phyloP scores from a whole-genome alignment of 2,888 invertebrate genomes.

The Empis stercorea region DNA sequence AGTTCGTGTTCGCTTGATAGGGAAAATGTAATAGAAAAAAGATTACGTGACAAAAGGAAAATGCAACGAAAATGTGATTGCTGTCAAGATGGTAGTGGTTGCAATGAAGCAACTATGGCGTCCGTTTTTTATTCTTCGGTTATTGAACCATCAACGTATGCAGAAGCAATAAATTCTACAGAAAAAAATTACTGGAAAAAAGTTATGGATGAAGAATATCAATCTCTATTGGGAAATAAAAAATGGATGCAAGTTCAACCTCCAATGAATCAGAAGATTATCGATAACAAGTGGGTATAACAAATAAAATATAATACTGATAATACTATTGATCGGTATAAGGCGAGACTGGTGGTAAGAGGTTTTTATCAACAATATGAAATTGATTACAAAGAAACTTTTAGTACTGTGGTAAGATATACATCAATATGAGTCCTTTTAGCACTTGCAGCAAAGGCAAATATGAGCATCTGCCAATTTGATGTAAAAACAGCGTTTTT shows the following conservation, averaged over 20 bases:
- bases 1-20: too few relatives aligned
- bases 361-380: constrained; percentile 20
- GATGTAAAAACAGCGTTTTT: constrained; percentile 10
- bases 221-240: not conserved
- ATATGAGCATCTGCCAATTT: constrained; percentile 5
- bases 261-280: constrained; percentile 1
- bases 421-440: constrained; percentile 17
- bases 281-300: constrained; percentile 6
- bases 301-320: not conserved
- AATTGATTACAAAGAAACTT: constrained; percentile 22
- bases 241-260: constrained; percentile 1
- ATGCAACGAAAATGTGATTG: too few relatives aligned
- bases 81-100: too few relatives aligned
- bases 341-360: constrained; percentile 21
- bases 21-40: too few relatives aligned
- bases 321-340: constrained; percentile 10
- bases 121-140: too few relatives aligned
- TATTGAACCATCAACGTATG: not conserved
- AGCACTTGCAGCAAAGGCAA: constrained; percentile 7
- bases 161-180: not conserved
- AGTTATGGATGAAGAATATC: not conserved
- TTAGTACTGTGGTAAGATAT: constrained; percentile 21
- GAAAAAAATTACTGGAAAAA: not conserved
- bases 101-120: too few relatives aligned
- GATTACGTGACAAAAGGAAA: too few relatives aligned